These are phyloP conservation scores for Tiphia femorata DNA, from an alignment of 2,888 invertebrate species.

Conservation along the genomic window DNA sequence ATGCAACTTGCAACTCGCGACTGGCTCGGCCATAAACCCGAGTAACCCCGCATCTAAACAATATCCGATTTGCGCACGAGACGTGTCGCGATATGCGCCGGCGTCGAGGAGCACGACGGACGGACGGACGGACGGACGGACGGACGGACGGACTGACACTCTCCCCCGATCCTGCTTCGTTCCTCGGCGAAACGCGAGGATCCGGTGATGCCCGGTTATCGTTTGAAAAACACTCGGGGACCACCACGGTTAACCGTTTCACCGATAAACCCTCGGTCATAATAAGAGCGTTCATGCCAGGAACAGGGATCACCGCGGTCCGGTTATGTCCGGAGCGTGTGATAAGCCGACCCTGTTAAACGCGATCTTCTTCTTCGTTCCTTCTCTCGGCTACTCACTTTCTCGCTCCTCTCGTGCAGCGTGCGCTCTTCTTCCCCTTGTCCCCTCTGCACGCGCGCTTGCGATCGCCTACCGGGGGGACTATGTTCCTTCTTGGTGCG, in stretches of 20 bases:
- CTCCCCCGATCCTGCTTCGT: not conserved
- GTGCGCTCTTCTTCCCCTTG: constrained; percentile 14
- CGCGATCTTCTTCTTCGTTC: not conserved
- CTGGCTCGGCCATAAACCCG: constrained; percentile 24
- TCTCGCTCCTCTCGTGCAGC: constrained; percentile 19
- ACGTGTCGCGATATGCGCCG: not conserved
- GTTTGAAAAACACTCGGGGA: constrained; percentile 54
- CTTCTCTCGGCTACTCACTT: not conserved
- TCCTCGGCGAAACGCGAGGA: constrained; percentile 34
- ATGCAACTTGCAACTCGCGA: too few species aligned
- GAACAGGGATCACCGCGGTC: constrained; percentile 50
- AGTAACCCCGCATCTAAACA: constrained; percentile 26
- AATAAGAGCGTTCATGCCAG: constrained; percentile 42
- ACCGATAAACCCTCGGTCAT: constrained; percentile 54
- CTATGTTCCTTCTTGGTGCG: too few species aligned
- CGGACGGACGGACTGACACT: not conserved
- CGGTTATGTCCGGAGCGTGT: constrained; percentile 52
- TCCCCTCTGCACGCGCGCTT: constrained; percentile 8
- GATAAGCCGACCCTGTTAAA: constrained; percentile 59
- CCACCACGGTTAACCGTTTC: constrained; percentile 52
- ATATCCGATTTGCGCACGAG: not conserved
- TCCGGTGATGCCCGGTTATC: constrained; percentile 63
- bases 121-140: not conserved
- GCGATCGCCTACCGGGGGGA: too few species aligned
- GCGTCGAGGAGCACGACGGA: not conserved